Evolutionary conservation across 2,888 invertebrate species (phyloP).

Genomic region (Harpagoxenus sublaevis): DNA sequence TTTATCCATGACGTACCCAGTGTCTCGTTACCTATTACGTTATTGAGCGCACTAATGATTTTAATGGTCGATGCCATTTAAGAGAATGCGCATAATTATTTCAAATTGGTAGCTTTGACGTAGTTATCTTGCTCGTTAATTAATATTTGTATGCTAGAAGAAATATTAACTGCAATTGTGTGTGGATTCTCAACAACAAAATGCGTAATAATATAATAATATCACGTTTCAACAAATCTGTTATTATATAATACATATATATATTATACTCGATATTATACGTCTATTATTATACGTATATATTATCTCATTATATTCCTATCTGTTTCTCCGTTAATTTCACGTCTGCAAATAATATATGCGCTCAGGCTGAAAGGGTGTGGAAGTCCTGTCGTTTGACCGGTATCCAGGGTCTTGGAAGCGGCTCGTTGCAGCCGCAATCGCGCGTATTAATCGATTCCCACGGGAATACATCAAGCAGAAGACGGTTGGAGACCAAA

Average conservation of each 20-base stretch:
- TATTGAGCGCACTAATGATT: constrained; percentile 11
- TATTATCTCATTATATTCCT: not conserved
- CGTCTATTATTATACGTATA: not conserved
- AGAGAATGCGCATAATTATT: constrained; percentile 17
- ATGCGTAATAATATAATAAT: not conserved
- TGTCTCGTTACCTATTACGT: constrained; percentile 16
- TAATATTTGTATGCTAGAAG: not conserved
- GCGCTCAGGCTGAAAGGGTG: constrained; percentile 15
- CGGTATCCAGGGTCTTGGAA: constrained; percentile 15
- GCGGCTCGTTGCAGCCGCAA: constrained; percentile 58
- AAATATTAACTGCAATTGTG: not conserved
- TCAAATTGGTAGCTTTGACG: constrained; percentile 2
- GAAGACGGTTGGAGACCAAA: constrained; percentile 53
- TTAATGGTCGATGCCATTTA: constrained; percentile 25
- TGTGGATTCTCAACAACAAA: not conserved
- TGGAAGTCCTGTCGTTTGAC: constrained; percentile 43
- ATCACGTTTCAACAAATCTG: not conserved
- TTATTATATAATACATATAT: not conserved
- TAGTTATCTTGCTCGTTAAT: constrained; percentile 8
- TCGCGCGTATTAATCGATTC: constrained; percentile 63
- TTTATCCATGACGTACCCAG: constrained; percentile 2
- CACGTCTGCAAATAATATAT: constrained; percentile 16
- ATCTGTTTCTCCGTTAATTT: constrained; percentile 3
- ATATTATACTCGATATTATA: too few relatives aligned
- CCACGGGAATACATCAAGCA: constrained; percentile 51